A percentile compares a stretch with the other conserved stretches of the same genome.
Evolutionary conservation across 53 echinoderm and acorn worm genomes (phyloP).

Genomic region (Echinarachnius parma): DNA sequence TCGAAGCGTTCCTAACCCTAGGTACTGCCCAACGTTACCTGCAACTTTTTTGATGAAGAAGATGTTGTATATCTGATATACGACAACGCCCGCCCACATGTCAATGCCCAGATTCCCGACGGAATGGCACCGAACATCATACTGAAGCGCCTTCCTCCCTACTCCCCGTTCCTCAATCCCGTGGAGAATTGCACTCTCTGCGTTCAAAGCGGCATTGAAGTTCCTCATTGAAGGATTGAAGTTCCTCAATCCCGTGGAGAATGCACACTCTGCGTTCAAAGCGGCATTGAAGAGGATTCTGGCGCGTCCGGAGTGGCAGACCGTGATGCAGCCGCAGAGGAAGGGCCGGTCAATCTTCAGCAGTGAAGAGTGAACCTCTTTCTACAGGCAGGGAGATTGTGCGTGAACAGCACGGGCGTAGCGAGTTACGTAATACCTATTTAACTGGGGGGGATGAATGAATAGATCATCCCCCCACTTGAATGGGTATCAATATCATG

Average conservation of each 20-base stretch:
- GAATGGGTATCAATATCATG: too few relatives aligned
- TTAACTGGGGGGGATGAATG: too few relatives aligned
- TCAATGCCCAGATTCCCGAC: neutral
- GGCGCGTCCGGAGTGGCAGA: neutral
- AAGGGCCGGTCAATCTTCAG: neutral
- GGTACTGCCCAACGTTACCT: neutral
- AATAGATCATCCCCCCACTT: too few relatives aligned
- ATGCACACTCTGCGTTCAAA: slow-evolving; percentile 1
- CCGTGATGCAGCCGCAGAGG: neutral
- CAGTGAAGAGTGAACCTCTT: neutral
- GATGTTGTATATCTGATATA: too few relatives aligned
- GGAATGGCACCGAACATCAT: neutral
- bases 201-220: too few relatives aligned
- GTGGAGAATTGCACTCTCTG: too few relatives aligned
- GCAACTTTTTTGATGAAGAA: too few relatives aligned
- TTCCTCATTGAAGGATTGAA: too few relatives aligned
- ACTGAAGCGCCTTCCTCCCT: neutral
- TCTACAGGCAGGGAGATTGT: neutral
- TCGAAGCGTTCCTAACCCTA: neutral
- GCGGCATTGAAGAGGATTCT: neutral
- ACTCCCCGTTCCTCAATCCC: too few relatives aligned
- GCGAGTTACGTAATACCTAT: too few relatives aligned
- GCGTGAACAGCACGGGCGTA: too few relatives aligned
- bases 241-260: too few relatives aligned
- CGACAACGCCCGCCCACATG: neutral